Percentiles rank a stretch among this genome's conserved stretches.
Evolutionary conservation across 2,113 vertebrate species (phyloP).

Genomic region (Ophiodon elongatus): DNA sequence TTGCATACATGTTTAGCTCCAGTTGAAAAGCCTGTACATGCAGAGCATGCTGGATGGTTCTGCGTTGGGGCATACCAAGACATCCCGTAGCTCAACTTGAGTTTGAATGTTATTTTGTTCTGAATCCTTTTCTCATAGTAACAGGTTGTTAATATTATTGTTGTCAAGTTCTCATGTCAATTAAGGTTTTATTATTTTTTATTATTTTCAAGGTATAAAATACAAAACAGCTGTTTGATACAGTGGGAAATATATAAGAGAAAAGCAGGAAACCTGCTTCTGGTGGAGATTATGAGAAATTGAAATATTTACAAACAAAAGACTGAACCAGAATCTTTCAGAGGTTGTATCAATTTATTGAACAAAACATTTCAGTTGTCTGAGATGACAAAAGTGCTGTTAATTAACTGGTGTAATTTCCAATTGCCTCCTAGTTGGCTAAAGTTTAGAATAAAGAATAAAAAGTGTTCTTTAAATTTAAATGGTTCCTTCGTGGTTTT

Average conservation of each 20-base stretch:
- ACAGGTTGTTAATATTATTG: too few relatives aligned
- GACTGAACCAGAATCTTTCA: not conserved
- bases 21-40: too few relatives aligned
- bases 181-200: conserved; percentile 19
- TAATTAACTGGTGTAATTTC: not conserved
- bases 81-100: too few relatives aligned
- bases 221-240: conserved; percentile 20
- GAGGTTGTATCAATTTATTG: not conserved
- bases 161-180: not conserved
- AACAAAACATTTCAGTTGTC: not conserved
- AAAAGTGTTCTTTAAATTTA: too few relatives aligned
- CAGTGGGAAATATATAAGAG: not conserved
- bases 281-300: not conserved
- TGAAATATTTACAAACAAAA: not conserved
- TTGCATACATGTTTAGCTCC: too few relatives aligned
- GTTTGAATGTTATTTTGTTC: too few relatives aligned
- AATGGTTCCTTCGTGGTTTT: not conserved
- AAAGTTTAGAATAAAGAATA: too few relatives aligned
- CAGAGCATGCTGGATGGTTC: too few relatives aligned
- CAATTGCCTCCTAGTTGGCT: too few relatives aligned
- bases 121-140: too few relatives aligned
- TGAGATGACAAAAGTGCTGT: not conserved
- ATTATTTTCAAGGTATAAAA: conserved; percentile 57
- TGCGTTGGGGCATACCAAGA: too few relatives aligned
- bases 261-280: not conserved